Evolutionary conservation across 92 coral and sea anemone genomes (phyloP), one percentile per base, ranked within the genome.

Genomic region (Parazoanthus darwini): DNA sequence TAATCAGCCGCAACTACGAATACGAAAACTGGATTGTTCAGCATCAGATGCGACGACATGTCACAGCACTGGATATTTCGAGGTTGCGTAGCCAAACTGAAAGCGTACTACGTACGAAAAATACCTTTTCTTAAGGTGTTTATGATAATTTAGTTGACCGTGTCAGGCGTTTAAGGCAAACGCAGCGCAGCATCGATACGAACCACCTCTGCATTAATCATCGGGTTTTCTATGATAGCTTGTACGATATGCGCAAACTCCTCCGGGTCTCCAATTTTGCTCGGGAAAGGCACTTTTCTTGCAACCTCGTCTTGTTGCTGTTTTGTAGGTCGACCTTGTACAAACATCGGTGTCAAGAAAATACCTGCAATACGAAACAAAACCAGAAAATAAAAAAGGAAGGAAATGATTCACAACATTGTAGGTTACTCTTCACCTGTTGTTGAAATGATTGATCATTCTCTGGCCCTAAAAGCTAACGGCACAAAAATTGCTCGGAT

Each of bases 181-280:
- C 99, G 90, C 25, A 91, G 78, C 33, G 98, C 99, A 16, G 96
- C 98, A 80, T 96, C 99, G 67, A 96, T 91, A 81, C 99, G 86
- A 39, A 96, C 89, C 3, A 93, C 89, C 88, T 96, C 99, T 71
- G 96, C 99, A 86, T 96, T 96, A 8, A 96, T 90, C 95, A 94
- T 95, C 2, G 93, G 91, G 79, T 96, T 96, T 80, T 96, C 99
- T 50, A 96, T 93, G 73, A 96, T 90, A 2, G 96, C 84, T 88
- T 89, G 94, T 23, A 95, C 99, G 67, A 96, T 92, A 16, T 95
- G 99, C 38, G 98, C 98, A 90, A 95, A 96, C 46, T 96, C 99
- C 2, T 91, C 96, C 2, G 99, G 96, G 38, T 93, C 93, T 5
- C 94, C 98, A 39, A 96, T 82, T 43, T 95, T 91, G 85, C 88